Evolutionary conservation across 2,888 invertebrate genomes (phyloP).

Genomic region (Tipula vernalis): DNA sequence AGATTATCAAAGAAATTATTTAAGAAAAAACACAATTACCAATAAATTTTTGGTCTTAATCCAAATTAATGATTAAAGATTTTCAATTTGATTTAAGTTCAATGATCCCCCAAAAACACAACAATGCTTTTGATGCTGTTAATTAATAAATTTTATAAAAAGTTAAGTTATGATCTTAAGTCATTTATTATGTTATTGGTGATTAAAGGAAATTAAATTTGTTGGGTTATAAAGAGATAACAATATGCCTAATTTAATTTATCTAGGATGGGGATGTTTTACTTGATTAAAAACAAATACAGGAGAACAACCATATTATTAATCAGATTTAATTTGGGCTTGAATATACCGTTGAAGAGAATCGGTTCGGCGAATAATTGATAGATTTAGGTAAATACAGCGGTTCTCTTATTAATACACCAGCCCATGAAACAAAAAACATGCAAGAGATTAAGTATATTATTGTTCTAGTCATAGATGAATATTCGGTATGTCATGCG

Average conservation of each 20-base stretch:
- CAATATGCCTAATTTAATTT: neutral
- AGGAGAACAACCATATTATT: no score
- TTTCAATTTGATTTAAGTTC: neutral
- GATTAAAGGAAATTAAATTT: neutral
- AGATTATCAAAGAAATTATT: neutral
- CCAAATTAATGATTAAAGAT: constrained; percentile 4
- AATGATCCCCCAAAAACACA: neutral
- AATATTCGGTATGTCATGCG: no score
- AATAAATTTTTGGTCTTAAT: neutral
- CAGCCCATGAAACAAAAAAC: no score
- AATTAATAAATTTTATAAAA: neutral
- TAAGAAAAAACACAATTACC: neutral
- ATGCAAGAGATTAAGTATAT: no score
- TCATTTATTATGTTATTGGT: neutral
- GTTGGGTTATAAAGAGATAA: neutral
- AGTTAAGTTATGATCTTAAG: neutral
- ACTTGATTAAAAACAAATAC: no score
- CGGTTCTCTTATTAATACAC: no score
- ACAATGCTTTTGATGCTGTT: neutral
- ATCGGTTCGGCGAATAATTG: no score
- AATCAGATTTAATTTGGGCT: no score
- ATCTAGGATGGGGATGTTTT: no score
- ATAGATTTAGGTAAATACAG: no score
- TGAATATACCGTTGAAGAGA: no score
- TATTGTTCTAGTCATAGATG: no score